These are phyloP conservation scores for Sebastes alutus DNA, from an alignment of 2,797 vertebrate genomes.

Conservation along the genomic window DNA sequence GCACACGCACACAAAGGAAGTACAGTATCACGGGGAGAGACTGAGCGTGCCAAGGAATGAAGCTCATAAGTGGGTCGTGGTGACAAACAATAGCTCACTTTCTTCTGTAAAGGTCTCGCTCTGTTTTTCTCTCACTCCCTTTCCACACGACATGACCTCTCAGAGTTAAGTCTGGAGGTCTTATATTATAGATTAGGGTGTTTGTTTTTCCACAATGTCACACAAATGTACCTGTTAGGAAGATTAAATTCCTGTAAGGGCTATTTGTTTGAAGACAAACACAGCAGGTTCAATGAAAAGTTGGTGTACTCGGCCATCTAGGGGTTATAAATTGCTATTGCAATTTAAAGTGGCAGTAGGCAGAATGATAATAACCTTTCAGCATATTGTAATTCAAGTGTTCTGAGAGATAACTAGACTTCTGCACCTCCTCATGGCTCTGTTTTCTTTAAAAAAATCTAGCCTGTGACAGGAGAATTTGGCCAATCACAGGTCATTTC, in stretches of 20 bases:
- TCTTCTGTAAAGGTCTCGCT: conserved; percentile 42
- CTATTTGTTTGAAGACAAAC: background rate
- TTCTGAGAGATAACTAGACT: background rate
- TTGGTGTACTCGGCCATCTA: conserved; percentile 49
- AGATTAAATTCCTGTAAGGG: background rate
- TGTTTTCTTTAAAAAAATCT: background rate
- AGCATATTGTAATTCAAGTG: background rate
- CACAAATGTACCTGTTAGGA: background rate
- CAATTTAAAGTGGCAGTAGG: background rate
- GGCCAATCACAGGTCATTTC: too few species aligned
- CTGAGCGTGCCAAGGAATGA: conserved; percentile 36
- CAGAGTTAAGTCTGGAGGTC: background rate
- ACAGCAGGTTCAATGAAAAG: background rate
- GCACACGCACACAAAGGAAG: background rate
- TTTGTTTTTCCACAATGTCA: background rate
- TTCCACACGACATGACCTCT: background rate
- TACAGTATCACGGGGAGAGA: conserved; percentile 12
- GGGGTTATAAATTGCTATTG: background rate
- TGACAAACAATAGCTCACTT: conserved; percentile 46
- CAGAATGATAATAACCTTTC: background rate
- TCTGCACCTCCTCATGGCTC: background rate
- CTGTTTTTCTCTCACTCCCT: background rate
- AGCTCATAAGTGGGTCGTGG: conserved; percentile 38
- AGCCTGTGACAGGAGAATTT: too few species aligned
- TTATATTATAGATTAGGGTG: background rate